A percentile compares a stretch with the other conserved stretches of the same genome.
Conservation (phyloP, 2,113 vertebrate genomes). For the Willisornis vidua region DNA sequence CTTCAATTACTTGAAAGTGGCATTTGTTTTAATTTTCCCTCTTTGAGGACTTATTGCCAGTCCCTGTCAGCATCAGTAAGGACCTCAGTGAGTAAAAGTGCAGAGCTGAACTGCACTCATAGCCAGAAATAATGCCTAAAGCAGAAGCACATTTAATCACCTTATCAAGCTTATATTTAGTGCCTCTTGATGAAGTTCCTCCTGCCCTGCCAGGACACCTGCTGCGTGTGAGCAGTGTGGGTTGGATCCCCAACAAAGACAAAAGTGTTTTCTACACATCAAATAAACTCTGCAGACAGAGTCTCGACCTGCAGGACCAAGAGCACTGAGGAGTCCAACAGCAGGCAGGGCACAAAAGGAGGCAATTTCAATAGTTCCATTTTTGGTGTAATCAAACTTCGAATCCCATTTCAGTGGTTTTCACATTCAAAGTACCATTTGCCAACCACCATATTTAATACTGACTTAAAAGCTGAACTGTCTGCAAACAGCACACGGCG, state of each 20-base stretch:
- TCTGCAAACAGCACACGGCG: background rate
- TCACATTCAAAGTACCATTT: background rate
- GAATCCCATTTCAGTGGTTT: background rate
- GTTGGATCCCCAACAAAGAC: background rate
- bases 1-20: background rate
- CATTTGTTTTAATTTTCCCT: background rate
- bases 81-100: background rate
- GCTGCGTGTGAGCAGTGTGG: background rate
- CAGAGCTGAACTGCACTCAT: background rate
- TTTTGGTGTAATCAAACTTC: background rate
- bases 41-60: background rate
- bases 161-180: background rate
- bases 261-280: accelerated
- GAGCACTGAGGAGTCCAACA: background rate
- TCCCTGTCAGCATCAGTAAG: background rate
- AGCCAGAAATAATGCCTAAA: background rate
- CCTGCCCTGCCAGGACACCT: background rate
- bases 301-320: background rate
- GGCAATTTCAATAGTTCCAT: background rate
- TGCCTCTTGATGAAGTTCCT: background rate
- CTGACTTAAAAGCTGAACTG: background rate
- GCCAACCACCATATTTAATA: background rate
- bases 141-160: background rate
- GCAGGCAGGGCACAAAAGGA: background rate
- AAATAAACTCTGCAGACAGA: background rate